Evolutionary conservation across 2,113 vertebrate genomes (phyloP).

Genomic region (Spheniscus mendiculus): DNA sequence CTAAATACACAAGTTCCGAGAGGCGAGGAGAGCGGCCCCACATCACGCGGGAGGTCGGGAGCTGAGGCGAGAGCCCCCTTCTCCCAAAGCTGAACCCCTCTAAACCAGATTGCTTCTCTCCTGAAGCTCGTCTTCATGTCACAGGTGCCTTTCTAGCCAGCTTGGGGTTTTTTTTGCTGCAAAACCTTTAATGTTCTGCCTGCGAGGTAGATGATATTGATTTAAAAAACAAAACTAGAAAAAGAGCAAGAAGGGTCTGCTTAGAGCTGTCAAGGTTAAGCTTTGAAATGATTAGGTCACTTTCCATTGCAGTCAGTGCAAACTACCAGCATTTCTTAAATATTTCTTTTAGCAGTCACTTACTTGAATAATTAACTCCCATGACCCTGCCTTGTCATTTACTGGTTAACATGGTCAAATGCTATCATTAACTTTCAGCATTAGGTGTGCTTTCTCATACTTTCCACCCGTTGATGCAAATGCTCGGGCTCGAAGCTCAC

Average conservation of each 20-base stretch:
- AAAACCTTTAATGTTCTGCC: background rate
- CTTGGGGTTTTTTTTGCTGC: background rate
- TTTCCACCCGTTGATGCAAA: background rate
- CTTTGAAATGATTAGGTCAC: slow-evolving; percentile 32
- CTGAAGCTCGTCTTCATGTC: background rate
- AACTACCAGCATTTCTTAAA: slow-evolving; percentile 25
- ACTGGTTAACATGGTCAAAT: slow-evolving; percentile 38
- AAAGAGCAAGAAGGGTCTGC: slow-evolving; percentile 13
- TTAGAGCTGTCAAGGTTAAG: slow-evolving; percentile 44
- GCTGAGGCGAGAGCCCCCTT: background rate
- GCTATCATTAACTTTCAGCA: background rate
- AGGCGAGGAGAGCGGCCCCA: accelerated
- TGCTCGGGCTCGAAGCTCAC: background rate
- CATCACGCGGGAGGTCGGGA: accelerated
- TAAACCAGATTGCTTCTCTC: background rate
- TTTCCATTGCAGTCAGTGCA: slow-evolving; percentile 40
- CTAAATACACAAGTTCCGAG: background rate
- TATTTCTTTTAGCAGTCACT: slow-evolving; percentile 47
- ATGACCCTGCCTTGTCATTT: slow-evolving; percentile 33
- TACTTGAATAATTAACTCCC: slow-evolving; percentile 67
- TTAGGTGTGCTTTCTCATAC: slow-evolving; percentile 11
- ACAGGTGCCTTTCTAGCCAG: background rate
- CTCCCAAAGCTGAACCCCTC: background rate
- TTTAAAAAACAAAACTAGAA: slow-evolving; percentile 1
- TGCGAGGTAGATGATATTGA: background rate